A percentile compares a stretch with the other conserved stretches of the same genome.
phyloP scores from a whole-genome alignment of 1,140 invertebrate species.

The Drosophila mauritiana region DNA sequence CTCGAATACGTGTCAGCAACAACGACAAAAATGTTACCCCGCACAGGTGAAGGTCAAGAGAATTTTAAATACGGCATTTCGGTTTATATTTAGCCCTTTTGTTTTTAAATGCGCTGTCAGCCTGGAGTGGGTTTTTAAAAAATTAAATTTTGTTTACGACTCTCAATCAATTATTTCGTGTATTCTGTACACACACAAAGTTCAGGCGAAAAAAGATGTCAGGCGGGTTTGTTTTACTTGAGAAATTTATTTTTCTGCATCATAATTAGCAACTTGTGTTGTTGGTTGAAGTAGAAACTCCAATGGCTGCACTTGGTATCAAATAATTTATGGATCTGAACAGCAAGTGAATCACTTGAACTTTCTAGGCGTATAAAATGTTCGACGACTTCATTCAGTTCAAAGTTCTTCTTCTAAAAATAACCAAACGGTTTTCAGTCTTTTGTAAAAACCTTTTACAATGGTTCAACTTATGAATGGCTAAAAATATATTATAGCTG shows the following conservation, averaged over 20 bases:
- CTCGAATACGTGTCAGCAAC: constrained; percentile 48
- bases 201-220: constrained; percentile 28
- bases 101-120: constrained; percentile 41
- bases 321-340: constrained; percentile 20
- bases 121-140: constrained; percentile 23
- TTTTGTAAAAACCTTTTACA: background rate
- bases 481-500: too few species aligned
- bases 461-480: background rate
- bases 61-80: constrained; percentile 52
- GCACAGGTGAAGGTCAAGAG: constrained; percentile 63
- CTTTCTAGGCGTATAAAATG: constrained; percentile 11
- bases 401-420: constrained; percentile 13
- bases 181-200: constrained; percentile 26
- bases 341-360: background rate
- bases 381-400: background rate
- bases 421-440: background rate
- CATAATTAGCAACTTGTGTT: constrained; percentile 13
- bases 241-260: background rate
- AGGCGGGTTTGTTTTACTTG: constrained; percentile 9
- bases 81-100: constrained; percentile 67
- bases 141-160: constrained; percentile 21
- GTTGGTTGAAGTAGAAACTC: constrained; percentile 14
- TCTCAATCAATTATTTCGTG: constrained; percentile 40
- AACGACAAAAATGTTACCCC: constrained; percentile 6
- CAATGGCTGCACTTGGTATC: constrained; percentile 8